Evolutionary conservation across 2,888 invertebrate species (phyloP), one percentile per base, ranked within the genome.

Genomic region (Ecliptopera silaceata): DNA sequence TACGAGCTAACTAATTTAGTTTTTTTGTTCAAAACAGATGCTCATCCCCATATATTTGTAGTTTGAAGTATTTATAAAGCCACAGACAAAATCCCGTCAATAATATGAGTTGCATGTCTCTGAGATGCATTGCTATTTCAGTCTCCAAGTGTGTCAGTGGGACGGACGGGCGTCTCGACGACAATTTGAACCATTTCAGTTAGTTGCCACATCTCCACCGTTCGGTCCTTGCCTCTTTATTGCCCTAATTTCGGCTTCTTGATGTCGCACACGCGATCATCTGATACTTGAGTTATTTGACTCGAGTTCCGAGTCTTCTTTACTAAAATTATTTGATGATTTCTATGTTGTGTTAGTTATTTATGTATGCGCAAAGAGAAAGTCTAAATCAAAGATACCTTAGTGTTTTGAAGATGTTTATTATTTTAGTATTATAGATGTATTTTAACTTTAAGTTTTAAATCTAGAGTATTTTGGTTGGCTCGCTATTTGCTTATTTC

Each of bases 111-210:
- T 71, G 66, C 61, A 68, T 57, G 45, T 54, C 51, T 47, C 47
- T 51, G 54, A 65, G 71, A 77, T 83, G 81, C 80, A 79, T 75
- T 71, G 80, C 82, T 87, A 86, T 87, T 88, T 87, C 74, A 79
- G 85, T 83, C 65, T 59, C 49, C 72, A 88, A 84, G 70, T 84
- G 80, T 88, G 89, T 88, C 86, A 89, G 76, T 87, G 65, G 82
- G 82, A 62, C 88, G 81, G 74, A 6, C 26, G 26, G 76, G 70
- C 77, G 83, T 81, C 86, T 80, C 79, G 77, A 69, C 68, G 79
- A 76, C 84, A 81, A 84, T 84, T 58, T 58, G 57, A 57, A 44
- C 57, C 43, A 48, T 52, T 84, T 83, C 77, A 82, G 77, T 79
- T 81, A 70, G 56, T 65, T 63, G 76, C 80, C 78, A 63, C 66